Evolutionary conservation across 2,113 vertebrate species (phyloP), one percentile per base, ranked within the genome.

Genomic region (Petrocephalus zakoni): DNA sequence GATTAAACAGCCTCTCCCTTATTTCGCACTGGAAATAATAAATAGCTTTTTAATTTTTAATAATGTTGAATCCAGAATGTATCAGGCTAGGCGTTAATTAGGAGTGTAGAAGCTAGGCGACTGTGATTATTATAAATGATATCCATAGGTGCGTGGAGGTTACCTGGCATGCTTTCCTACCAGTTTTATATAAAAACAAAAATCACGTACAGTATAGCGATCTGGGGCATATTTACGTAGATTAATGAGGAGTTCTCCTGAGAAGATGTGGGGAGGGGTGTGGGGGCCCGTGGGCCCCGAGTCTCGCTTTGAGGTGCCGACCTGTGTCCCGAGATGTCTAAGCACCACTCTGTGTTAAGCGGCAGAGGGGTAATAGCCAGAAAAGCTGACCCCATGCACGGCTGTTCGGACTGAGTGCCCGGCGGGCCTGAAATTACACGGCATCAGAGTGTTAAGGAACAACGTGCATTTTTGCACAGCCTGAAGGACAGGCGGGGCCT

Each of bases 21-120:
- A 29, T 21, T 37, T 51, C 47, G 25, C 61, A 64, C 55, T 51
- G 37, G 55, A 85, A 85, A 89, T 85, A 25, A 52, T 61, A 82
- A 49, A 58, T 42, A 22, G 34, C 34, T 85, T 53, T 52, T 85
- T 89, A 85, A 89, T 89, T 85, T 85, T 85, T 85, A 58, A 83
- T 83, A 83, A 29, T 75, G 61, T 68, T 29, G 25, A 68, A 68
- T 68, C n/a, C 25, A 29, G 25, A 34, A 88, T 88, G 87, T 58
- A 61, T 83, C 87, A 58, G 53, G 37, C 78, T 25, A 17, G 17
- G 22, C 1, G 53, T 88, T 83, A 83, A 83, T 88, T 83, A 34
- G 37, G 21, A 87, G 29, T n/a, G 55, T 29, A 55, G 22, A 47
- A 56, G 22, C n/a, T 29, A 68, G 25, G 61, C 25, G 29, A 4